A percentile compares a stretch with the other conserved stretches of the same genome.
Conservation (phyloP, 2,113 vertebrate species). For the Anas platyrhynchos region DNA sequence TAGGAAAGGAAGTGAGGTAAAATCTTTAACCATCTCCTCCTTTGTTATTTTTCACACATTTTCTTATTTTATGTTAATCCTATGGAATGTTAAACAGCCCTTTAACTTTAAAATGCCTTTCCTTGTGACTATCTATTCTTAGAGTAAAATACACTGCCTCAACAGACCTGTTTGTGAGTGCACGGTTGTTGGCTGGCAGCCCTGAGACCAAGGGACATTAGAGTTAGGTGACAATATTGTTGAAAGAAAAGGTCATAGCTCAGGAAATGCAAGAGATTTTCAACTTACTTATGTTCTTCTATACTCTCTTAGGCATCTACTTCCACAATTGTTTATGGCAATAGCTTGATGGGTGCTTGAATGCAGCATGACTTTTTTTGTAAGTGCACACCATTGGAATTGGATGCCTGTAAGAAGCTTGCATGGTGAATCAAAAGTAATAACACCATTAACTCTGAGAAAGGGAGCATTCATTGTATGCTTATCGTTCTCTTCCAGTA, state of each 20-base stretch:
- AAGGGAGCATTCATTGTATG: neutral
- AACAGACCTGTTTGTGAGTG: neutral
- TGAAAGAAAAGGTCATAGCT: neutral
- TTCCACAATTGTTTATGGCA: neutral
- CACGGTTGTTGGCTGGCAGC: neutral
- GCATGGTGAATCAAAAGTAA: neutral
- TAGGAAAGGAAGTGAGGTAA: neutral
- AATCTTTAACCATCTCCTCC: neutral
- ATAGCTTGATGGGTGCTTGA: neutral
- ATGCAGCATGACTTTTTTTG: neutral
- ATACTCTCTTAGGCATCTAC: fast-evolving
- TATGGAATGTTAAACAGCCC: neutral
- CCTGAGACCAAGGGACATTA: neutral
- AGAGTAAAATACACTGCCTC: neutral
- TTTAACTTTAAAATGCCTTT: neutral
- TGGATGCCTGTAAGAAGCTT: neutral
- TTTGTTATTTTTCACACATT: neutral
- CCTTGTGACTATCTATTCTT: neutral
- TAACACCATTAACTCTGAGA: neutral
- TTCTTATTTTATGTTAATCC: neutral
- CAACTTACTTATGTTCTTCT: neutral
- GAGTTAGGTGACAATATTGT: neutral
- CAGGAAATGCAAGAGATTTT: neutral
- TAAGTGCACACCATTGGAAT: neutral
- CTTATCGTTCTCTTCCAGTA: neutral